Base-by-base conservation (phyloP, 2,888 invertebrate species). In the Sinotaia quadrata region DNA sequence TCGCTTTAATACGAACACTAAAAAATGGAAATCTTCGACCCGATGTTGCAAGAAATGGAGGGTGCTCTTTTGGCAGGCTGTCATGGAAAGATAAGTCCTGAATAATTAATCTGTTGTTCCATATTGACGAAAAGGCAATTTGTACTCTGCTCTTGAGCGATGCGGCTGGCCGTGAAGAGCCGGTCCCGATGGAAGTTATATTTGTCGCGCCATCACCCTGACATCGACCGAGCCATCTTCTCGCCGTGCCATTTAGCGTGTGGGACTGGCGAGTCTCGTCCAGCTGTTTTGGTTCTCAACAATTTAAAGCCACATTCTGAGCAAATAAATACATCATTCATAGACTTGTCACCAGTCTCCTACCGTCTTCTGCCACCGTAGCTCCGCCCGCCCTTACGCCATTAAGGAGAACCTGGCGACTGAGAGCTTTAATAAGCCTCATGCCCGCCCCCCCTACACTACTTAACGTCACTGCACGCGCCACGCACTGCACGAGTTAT, bases 71-170 rank as follows among this genome's bases (percentile, higher is more conserved):
- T 61, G 49, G 24, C 49, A 34, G 61, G n/a, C 15, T 49, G 34
- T 29, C 27, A 34, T 24, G 58, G 27, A 58, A 34, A 61, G 61
- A 49, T 49, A 49, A 47, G 47, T 61, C 49, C 61, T 61, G 61
- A 61, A 61, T 49, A 61, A 61, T 61, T 47, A 61, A 49, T 61
- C 49, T 61, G 37, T 58, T 58, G 58, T 58, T 58, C 33, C n/a
- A 33, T 61, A 61, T 61, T 61, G 61, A 61, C 61, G 12, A 61
- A 47, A 61, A 61, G 61, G 61, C 61, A 49, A 61, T 61, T 61
- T 61, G 58, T 34, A 27, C 33, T 18, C 49, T 24, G 31, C 29
- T 27, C 44, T 41, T 44, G 1, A 18, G 18, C 27, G 15, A 8
- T 37, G 2, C 24, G n/a, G 21, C n/a, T 18, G 7, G 10, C 31